Evolutionary conservation across 2,888 invertebrate species (phyloP), one percentile per base, ranked within the genome.

Genomic region (Synanthedon andrenaeformis): DNA sequence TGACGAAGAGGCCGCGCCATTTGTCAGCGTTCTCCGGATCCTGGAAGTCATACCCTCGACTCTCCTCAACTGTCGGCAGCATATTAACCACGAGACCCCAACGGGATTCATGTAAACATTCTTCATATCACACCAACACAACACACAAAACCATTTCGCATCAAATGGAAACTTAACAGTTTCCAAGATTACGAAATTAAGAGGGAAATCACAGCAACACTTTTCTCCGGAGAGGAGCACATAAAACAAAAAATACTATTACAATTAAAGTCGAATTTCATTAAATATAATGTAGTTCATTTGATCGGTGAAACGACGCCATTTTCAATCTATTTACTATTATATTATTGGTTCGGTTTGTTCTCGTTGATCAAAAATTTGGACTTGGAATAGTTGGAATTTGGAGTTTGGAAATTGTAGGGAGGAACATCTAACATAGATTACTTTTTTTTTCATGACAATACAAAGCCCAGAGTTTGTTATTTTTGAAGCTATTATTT

Each of bases 1-100:
- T 92, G 74, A 95, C 92, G 82, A 98, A 94, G 62, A 97, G 89
- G 62, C 96, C 96, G 75, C 93, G 94, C 97, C 97, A 98, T 91
- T 96, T 96, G 65, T 91, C 91, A 67, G 92, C 91, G 88, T 96
- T 96, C 82, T 96, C 96, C 74, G 93, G 93, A 79, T 94, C 94
- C 77, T 92, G 92, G 86, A 96, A 96, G 89, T 96, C 95, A 89
- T 94, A 95, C 62, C 87, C 87, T 64, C 82, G 81, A 66, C 80
- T 81, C 78, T 88, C 88, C 78, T 87, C 87, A 78, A 85, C 87
- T 61, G 86, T 85, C 71, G 87, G 84, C 71, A 88, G 79, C 86
- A 87, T 86, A 70, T 74, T 84, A 78, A 67, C 74, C 74, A 69
- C 61, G 63, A 67, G 61, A 62, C 69, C 81, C 74, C 71, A 72